phyloP scores from a whole-genome alignment of 2,888 invertebrate genomes.

The Melipona bicolor region DNA sequence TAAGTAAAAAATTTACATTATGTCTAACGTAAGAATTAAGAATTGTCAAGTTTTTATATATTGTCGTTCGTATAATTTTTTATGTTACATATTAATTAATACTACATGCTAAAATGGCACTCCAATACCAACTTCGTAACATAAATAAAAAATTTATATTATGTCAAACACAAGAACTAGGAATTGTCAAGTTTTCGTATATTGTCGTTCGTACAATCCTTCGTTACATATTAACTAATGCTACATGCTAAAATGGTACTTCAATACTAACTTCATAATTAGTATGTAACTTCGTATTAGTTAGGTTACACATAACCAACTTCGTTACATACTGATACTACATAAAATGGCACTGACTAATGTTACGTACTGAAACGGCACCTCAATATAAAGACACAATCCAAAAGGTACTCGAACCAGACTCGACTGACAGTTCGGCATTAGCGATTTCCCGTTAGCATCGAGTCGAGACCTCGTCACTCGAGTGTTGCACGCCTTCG shows the following conservation, averaged over 20 bases:
- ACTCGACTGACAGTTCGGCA: neutral
- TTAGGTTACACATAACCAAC: too few relatives aligned
- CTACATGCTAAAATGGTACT: too few relatives aligned
- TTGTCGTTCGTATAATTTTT: neutral
- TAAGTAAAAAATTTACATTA: neutral
- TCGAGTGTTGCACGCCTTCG: too few relatives aligned
- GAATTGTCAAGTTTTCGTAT: neutral
- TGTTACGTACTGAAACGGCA: too few relatives aligned
- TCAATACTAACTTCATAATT: too few relatives aligned
- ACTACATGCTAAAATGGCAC: too few relatives aligned
- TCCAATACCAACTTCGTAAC: too few relatives aligned
- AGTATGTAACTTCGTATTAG: too few relatives aligned
- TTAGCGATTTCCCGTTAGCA: neutral
- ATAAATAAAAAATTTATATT: neutral
- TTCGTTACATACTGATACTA: too few relatives aligned
- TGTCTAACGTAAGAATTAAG: neutral
- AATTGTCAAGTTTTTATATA: neutral
- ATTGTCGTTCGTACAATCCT: neutral
- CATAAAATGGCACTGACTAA: too few relatives aligned
- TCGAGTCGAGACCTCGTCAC: neutral
- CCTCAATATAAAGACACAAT: neutral
- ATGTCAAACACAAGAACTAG: neutral
- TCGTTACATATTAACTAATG: neutral
- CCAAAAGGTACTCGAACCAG: neutral
- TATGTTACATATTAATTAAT: too few relatives aligned